Evolutionary conservation across 1,140 invertebrate species (phyloP), one percentile per base, ranked within the genome.

Genomic region (Panulirus ornatus): DNA sequence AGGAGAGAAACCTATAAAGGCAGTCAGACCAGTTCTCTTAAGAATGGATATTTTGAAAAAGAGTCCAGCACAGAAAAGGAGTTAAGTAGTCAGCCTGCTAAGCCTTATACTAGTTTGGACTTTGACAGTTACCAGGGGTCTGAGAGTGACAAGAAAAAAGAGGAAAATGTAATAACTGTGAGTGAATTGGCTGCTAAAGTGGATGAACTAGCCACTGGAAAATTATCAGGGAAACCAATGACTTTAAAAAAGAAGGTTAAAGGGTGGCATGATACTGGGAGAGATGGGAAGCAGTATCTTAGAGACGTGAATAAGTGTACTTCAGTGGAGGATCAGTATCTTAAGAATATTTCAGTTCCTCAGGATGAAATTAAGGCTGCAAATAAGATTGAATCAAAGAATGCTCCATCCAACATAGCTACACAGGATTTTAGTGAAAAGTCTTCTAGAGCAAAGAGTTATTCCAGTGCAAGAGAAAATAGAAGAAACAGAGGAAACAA

Each of bases 161-260:
- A 66, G 5, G 58, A 66, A 30, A 66, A 27, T 44, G 5, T 1
- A 73, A 71, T 82, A 71, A 73, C 58, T 9, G 79, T 89, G n/a
- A 51, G 44, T 44, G 79, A 73, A 38, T 30, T 89, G 1, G 87
- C 87, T 54, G 78, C 40, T 38, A 89, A 89, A 73, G 87, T 89
- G 0, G 87, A 89, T 73, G 30, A 89, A 47, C n/a, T 89, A 14
- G 58, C 81, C 3, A 5, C 70, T 14, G 54, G 78, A 36, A 89
- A 81, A n/a, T 38, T 34, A 30, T 22, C 34, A 6, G 16, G 54
- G 2, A 87, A 87, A 54, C 22, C 36, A 22, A 51, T 34, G 63
- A 63, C 14, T 66, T 83, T 47, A 22, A 82, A 66, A 27, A 88
- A 47, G 42, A 88, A 82, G 58, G 79, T 47, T 30, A 71, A 36